A percentile compares a stretch with the other conserved stretches of the same genome.
Evolutionary conservation across 2,113 vertebrate genomes (phyloP).

Genomic region (Conger conger): DNA sequence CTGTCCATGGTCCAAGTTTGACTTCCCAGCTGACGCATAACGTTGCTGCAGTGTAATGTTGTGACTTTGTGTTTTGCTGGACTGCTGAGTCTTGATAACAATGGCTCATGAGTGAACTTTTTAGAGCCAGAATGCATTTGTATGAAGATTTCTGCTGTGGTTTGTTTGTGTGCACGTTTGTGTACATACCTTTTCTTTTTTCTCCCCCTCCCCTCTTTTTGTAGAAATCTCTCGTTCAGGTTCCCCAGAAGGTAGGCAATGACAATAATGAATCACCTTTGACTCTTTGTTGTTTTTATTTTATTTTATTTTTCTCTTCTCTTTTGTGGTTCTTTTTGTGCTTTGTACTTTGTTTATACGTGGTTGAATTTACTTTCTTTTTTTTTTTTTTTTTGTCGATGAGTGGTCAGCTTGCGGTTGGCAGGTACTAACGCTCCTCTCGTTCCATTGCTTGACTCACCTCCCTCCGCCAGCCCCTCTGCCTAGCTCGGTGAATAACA

Average conservation of each 20-base stretch:
- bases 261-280: constrained; percentile 42
- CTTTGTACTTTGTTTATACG: constrained; percentile 2
- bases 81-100: neutral
- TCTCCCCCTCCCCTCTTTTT: constrained; percentile 54
- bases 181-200: constrained; percentile 51
- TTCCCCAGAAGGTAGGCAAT: constrained; percentile 84
- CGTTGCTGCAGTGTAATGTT: neutral
- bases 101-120: neutral
- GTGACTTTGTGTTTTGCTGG: neutral
- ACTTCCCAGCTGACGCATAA: too few relatives aligned
- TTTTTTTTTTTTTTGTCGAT: constrained; percentile 37
- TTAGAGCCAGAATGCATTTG: constrained; percentile 21
- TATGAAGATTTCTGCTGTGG: constrained; percentile 31
- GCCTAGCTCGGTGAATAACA: constrained; percentile 21
- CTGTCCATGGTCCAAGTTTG: neutral
- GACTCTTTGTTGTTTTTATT: constrained; percentile 30
- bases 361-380: constrained; percentile 24
- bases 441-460: neutral
- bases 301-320: constrained; percentile 29
- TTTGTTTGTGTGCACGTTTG: constrained; percentile 35
- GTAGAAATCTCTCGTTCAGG: constrained; percentile 86
- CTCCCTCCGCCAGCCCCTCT: neutral
- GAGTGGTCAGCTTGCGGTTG: constrained; percentile 3
- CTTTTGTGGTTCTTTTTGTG: constrained; percentile 28
- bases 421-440: constrained; percentile 3